phyloP scores from a whole-genome alignment of 2,797 vertebrate species.

The Cynopterus sphinx region DNA sequence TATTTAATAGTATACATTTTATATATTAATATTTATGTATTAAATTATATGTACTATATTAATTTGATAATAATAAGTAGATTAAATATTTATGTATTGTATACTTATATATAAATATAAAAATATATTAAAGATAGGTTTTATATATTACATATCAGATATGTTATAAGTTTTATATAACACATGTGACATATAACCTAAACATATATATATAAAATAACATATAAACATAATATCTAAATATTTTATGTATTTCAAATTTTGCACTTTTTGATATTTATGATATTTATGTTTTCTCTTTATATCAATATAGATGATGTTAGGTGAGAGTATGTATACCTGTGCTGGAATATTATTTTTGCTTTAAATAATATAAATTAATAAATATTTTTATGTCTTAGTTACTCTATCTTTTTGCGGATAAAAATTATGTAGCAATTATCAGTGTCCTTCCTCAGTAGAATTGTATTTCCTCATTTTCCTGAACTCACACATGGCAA shows the following conservation, averaged over 20 bases:
- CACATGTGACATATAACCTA: not conserved
- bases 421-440: not conserved
- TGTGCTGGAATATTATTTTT: not conserved
- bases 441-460: not conserved
- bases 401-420: not conserved
- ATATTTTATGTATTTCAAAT: not conserved
- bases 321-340: not conserved
- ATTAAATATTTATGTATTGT: not conserved
- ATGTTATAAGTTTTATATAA: not conserved
- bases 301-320: not conserved
- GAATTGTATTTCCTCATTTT: not conserved
- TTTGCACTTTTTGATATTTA: not conserved
- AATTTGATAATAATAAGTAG: too few relatives aligned
- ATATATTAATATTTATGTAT: not conserved
- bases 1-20: not conserved
- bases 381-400: not conserved
- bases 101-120: not conserved
- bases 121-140: not conserved
- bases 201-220: not conserved
- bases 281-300: not conserved
- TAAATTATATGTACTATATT: not conserved
- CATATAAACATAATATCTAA: not conserved
- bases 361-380: not conserved
- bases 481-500: not conserved
- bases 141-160: not conserved